A percentile compares a stretch with the other conserved stretches of the same genome.
Conservation (phyloP, 2,797 vertebrate species). For the Cheirogaleus major region DNA sequence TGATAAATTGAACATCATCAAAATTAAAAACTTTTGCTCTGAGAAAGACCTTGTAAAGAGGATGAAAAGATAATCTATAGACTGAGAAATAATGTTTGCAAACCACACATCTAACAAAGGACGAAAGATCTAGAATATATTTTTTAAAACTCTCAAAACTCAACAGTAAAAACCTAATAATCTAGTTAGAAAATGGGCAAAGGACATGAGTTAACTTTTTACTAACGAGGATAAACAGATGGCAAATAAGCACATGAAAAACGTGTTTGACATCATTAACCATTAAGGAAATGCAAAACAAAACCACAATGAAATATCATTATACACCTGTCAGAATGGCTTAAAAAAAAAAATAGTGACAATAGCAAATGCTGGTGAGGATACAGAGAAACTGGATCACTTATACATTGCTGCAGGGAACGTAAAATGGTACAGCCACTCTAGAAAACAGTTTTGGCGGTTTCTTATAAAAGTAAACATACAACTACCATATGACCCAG, state of each 20-base stretch:
- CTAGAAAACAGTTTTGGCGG: not conserved
- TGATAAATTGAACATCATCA: not conserved
- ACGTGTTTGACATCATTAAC: not conserved
- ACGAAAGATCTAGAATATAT: not conserved
- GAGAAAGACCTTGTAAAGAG: not conserved
- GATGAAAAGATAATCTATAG: not conserved
- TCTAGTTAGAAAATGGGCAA: not conserved
- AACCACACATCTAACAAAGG: not conserved
- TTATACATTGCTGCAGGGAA: not conserved
- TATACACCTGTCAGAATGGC: not conserved
- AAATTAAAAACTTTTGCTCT: slow-evolving; percentile 25
- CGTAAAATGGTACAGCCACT: not conserved
- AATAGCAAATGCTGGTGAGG: not conserved
- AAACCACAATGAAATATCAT: not conserved
- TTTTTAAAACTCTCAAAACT: slow-evolving; percentile 1
- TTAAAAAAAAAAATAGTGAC: not conserved
- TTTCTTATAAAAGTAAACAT: not conserved
- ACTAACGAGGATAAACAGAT: not conserved
- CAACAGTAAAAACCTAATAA: not conserved
- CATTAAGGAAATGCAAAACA: not conserved
- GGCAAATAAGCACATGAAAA: not conserved
- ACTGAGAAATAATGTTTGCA: not conserved
- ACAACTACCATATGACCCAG: not conserved
- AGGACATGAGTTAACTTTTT: not conserved
- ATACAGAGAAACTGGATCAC: not conserved